phyloP scores from a whole-genome alignment of 2,113 vertebrate species.

The Lontra canadensis region DNA sequence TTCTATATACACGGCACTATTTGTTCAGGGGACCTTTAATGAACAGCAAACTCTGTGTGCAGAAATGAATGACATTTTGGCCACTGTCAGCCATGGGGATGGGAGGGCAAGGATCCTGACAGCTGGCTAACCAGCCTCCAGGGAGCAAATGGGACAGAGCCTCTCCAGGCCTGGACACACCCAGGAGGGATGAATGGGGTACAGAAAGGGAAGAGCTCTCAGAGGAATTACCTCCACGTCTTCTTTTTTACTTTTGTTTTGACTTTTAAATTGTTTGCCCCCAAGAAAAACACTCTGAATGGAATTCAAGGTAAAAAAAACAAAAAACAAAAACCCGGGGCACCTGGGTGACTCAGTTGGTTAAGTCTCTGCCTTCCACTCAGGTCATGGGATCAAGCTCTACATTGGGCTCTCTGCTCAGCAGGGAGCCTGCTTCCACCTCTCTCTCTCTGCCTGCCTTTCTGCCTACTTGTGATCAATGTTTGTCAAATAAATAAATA shows the following conservation, averaged over 20 bases:
- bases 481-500: too few species aligned
- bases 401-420: too few species aligned
- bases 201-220: background rate
- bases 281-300: background rate
- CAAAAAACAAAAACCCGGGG: background rate
- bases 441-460: too few species aligned
- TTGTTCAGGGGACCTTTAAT: background rate
- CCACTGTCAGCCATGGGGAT: accelerated
- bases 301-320: background rate
- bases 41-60: background rate
- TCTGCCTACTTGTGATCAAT: too few species aligned
- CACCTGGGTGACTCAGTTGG: too few species aligned
- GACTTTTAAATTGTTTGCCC: background rate
- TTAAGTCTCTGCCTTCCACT: too few species aligned
- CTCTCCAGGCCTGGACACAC: background rate
- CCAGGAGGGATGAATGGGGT: background rate
- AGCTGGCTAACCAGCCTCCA: background rate
- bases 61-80: background rate
- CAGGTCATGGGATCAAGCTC: too few species aligned
- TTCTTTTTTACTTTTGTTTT: background rate
- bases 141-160: background rate
- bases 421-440: too few species aligned
- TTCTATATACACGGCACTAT: background rate
- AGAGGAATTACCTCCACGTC: background rate
- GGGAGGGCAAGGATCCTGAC: background rate